A percentile compares a stretch with the other conserved stretches of the same genome.
Evolutionary conservation across 2,113 vertebrate species (phyloP).

Genomic region (Ptychochromis oligacanthus): DNA sequence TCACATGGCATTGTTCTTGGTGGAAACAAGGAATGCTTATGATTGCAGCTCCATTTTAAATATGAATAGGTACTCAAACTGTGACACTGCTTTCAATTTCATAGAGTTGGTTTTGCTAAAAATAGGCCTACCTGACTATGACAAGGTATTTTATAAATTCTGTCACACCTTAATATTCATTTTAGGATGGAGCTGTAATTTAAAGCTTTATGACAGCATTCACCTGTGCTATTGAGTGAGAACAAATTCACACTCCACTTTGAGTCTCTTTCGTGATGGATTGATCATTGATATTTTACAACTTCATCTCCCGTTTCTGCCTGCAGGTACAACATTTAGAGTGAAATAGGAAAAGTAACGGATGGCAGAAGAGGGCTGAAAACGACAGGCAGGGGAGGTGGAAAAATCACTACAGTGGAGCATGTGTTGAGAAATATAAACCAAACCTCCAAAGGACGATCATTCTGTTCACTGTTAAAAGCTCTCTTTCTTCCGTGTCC

Average conservation of each 20-base stretch:
- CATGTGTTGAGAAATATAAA: neutral
- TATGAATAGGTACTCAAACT: neutral
- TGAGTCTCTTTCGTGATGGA: conserved; percentile 29
- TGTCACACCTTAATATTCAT: neutral
- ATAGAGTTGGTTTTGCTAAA: neutral
- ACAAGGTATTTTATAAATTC: conserved; percentile 2
- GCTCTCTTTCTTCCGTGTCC: neutral
- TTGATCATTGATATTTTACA: conserved; percentile 42
- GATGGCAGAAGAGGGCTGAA: conserved; percentile 7
- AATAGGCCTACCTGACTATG: neutral
- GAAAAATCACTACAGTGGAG: neutral
- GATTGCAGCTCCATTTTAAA: conserved; percentile 38
- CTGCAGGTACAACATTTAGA: conserved; percentile 32
- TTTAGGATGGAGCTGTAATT: conserved; percentile 45
- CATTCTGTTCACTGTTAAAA: neutral
- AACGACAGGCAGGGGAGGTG: neutral
- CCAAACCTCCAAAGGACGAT: neutral
- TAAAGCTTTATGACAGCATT: conserved; percentile 22
- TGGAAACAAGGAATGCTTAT: neutral
- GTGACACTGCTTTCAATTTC: neutral
- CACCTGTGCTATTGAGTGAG: neutral
- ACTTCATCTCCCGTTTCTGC: conserved; percentile 45
- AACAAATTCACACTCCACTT: conserved; percentile 13
- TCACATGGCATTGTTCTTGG: neutral
- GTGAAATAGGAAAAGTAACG: conserved; percentile 20